Evolutionary conservation across 2,113 vertebrate species (phyloP).

Genomic region (Vidua macroura): DNA sequence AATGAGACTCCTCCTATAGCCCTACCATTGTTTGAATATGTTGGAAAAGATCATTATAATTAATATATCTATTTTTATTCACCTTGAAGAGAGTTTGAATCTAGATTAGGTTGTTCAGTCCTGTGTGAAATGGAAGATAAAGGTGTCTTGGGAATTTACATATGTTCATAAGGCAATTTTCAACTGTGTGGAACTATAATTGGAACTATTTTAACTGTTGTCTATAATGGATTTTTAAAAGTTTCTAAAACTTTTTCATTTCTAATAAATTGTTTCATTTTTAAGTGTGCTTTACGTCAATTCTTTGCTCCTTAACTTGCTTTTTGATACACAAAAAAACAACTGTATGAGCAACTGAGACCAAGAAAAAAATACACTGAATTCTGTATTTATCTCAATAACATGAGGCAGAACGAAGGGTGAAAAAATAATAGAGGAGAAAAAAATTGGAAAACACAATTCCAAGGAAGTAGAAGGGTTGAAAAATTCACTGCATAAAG

Average conservation of each 20-base stretch:
- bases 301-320: neutral
- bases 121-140: neutral
- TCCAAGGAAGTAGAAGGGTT: neutral
- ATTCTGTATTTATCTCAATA: neutral
- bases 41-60: neutral
- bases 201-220: conserved; percentile 30
- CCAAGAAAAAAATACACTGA: neutral
- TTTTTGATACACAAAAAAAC: neutral
- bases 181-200: conserved; percentile 25
- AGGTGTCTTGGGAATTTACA: neutral
- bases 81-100: conserved; percentile 24
- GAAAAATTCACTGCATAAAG: neutral
- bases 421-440: neutral
- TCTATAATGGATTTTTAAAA: conserved; percentile 33
- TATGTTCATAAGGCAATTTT: conserved; percentile 11
- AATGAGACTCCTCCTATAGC: neutral
- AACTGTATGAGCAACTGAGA: neutral
- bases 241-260: conserved; percentile 14
- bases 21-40: neutral
- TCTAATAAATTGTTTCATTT: conserved; percentile 67
- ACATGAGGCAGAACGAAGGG: neutral
- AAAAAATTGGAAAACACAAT: neutral
- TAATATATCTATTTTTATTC: conserved; percentile 51
- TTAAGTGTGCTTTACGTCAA: neutral
- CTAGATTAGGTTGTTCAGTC: conserved; percentile 43